These are phyloP conservation scores for Enteromius argenteus DNA, from an alignment of 2,797 vertebrate genomes.

Conservation along the genomic window DNA sequence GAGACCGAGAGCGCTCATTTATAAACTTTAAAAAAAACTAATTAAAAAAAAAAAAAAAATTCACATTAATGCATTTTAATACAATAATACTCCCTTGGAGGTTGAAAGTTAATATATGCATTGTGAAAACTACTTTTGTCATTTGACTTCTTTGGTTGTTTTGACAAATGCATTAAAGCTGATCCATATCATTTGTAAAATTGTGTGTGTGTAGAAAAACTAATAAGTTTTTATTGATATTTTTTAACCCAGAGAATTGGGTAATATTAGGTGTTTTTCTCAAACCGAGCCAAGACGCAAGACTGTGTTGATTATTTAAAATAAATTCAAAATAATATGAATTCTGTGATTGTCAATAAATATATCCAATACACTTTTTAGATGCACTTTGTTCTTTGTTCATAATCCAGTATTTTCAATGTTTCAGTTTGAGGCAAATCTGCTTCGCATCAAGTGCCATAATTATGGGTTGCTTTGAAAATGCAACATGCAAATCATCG, in stretches of 20 bases:
- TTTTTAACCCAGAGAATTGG: not conserved
- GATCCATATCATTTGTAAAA: not conserved
- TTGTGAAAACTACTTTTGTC: not conserved
- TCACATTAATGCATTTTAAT: not conserved
- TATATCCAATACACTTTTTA: not conserved
- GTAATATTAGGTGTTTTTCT: not conserved
- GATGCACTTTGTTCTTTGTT: not conserved
- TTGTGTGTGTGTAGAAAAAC: too few relatives aligned
- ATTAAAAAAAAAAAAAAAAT: not conserved
- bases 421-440: not conserved
- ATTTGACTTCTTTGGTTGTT: not conserved
- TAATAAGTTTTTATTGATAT: not conserved
- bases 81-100: not conserved
- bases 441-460: not conserved
- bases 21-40: not conserved
- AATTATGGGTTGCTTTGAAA: not conserved
- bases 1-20: not conserved
- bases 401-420: not conserved
- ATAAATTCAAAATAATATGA: not conserved
- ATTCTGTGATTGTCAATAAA: not conserved
- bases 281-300: not conserved
- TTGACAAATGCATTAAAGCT: not conserved
- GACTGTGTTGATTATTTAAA: not conserved
- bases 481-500: not conserved
- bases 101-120: not conserved